These are phyloP conservation scores for Pachyrhynchus sulphureomaculatus DNA, from an alignment of 1,140 invertebrate genomes.

Conservation along the genomic window DNA sequence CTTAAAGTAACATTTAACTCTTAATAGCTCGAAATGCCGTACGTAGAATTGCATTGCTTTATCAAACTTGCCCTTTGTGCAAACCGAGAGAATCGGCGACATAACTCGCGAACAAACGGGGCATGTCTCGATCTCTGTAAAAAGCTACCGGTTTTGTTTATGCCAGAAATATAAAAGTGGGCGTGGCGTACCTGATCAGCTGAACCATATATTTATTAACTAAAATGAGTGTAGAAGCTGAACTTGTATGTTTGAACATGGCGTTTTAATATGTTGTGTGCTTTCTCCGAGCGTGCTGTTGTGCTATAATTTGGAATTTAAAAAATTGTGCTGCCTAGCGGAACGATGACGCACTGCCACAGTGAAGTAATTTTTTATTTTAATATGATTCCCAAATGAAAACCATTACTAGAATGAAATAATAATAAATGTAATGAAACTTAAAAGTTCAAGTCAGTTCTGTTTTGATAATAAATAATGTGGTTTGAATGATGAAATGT, in stretches of 20 bases:
- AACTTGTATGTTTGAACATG: constrained; percentile 24
- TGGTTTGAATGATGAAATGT: no score
- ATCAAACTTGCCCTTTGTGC: neutral
- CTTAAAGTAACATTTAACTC: no score
- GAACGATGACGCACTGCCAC: neutral
- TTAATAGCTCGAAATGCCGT: no score
- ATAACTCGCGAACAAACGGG: neutral
- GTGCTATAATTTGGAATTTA: neutral
- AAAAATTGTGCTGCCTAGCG: no score
- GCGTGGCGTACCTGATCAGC: constrained; percentile 46
- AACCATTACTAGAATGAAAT: no score
- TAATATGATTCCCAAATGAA: no score
- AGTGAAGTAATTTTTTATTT: neutral
- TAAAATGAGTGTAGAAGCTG: no score
- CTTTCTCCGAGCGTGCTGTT: neutral
- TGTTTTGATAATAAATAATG: no score
- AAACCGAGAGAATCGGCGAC: neutral
- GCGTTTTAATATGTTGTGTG: constrained; percentile 24
- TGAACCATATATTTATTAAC: constrained; percentile 37
- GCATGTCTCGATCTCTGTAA: constrained; percentile 7
- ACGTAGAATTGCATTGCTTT: neutral
- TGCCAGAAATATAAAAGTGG: constrained; percentile 45
- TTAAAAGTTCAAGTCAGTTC: no score
- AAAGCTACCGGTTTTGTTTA: constrained; percentile 46
- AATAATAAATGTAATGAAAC: no score